phyloP scores from a whole-genome alignment of 2,797 vertebrate genomes.

The Otolemur crassicaudatus region DNA sequence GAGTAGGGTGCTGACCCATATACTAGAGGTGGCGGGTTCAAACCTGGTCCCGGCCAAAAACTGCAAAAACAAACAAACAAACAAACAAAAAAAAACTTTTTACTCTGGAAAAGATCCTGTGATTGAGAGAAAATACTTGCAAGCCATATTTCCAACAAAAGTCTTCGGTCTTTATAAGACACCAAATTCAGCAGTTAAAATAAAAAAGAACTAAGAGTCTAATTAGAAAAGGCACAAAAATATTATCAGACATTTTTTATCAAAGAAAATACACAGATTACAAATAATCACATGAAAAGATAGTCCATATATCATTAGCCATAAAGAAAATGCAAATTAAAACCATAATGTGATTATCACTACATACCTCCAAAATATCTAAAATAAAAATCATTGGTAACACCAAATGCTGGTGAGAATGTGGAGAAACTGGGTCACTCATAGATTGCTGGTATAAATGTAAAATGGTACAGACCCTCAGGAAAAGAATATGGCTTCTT shows the following conservation, averaged over 20 bases:
- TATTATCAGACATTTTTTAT: background rate
- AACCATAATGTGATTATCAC: background rate
- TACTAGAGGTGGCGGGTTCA: too few relatives aligned
- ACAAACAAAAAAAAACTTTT: background rate
- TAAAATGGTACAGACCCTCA: background rate
- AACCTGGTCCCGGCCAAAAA: too few relatives aligned
- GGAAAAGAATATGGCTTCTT: conserved; percentile 10
- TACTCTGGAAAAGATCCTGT: background rate
- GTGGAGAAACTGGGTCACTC: background rate
- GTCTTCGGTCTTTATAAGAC: background rate
- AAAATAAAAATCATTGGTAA: conserved; percentile 29
- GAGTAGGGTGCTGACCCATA: too few relatives aligned
- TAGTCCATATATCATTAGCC: background rate
- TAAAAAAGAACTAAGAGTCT: background rate
- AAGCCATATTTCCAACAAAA: background rate
- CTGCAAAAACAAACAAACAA: too few relatives aligned
- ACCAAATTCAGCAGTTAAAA: background rate
- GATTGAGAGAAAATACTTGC: background rate
- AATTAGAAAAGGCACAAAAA: conserved; percentile 29
- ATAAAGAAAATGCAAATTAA: conserved; percentile 47
- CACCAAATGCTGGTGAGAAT: background rate
- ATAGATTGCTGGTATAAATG: background rate
- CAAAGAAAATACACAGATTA: background rate
- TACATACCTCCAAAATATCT: background rate
- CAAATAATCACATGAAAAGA: conserved; percentile 28